A percentile compares a stretch with the other conserved stretches of the same genome.
These are phyloP conservation scores for Forbesichthys papilliferus DNA, from an alignment of 2,113 vertebrate genomes.

Conservation along the genomic window DNA sequence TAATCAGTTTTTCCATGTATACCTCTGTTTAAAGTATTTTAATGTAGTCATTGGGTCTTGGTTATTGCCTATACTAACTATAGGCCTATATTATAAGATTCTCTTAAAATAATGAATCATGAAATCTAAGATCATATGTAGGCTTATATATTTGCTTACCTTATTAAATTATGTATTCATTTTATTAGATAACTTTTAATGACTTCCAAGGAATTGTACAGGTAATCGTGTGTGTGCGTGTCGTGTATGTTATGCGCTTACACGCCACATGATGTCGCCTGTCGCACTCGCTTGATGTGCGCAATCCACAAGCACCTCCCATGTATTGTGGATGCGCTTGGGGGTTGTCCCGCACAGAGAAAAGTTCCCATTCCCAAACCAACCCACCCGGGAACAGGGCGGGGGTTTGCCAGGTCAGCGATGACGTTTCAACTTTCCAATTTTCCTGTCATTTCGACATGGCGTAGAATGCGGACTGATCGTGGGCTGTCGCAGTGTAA, in stretches of 20 bases:
- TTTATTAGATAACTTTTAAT: too few species aligned
- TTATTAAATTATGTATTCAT: too few species aligned
- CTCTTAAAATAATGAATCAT: too few species aligned
- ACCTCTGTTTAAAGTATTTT: too few species aligned
- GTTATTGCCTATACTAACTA: too few species aligned
- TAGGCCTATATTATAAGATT: too few species aligned
- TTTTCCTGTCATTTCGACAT: constrained; percentile 64
- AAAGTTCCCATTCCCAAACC: constrained; percentile 29
- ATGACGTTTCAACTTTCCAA: constrained; percentile 68
- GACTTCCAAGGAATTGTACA: too few species aligned
- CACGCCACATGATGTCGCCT: constrained; percentile 37
- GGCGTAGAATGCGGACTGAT: constrained; percentile 71
- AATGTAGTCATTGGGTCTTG: too few species aligned
- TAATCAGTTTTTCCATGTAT: too few species aligned
- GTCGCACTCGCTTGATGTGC: neutral
- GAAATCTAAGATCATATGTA: too few species aligned
- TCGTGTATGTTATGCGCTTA: neutral
- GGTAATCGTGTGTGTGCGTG: too few species aligned
- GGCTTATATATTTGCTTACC: too few species aligned
- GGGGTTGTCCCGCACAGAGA: neutral
- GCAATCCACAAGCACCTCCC: constrained; percentile 6
- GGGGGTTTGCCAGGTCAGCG: constrained; percentile 50
- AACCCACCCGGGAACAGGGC: constrained; percentile 54
- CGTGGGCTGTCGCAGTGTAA: constrained; percentile 34
- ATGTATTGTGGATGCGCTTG: neutral